phyloP scores from a whole-genome alignment of 2,797 vertebrate genomes.

The Gymnothorax reevesii region DNA sequence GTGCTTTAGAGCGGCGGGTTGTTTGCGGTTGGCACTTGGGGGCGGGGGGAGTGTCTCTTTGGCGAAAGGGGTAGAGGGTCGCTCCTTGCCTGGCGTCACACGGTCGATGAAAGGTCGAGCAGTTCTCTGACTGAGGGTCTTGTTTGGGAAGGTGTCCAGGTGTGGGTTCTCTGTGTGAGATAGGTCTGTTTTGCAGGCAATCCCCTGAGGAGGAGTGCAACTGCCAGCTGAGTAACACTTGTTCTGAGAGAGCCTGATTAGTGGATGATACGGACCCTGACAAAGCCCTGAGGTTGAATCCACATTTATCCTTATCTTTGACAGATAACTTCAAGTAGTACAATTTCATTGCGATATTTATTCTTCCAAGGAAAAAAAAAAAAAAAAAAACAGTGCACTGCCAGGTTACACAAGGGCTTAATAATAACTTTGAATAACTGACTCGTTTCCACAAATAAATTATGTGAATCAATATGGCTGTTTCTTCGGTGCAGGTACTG shows the following conservation, averaged over 20 bases:
- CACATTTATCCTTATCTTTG: neutral
- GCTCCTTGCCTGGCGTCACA: neutral
- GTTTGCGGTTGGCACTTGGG: neutral
- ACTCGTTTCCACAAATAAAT: too few species aligned
- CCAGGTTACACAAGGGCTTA: too few species aligned
- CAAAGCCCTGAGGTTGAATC: neutral
- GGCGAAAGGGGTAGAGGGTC: neutral
- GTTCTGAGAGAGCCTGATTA: neutral
- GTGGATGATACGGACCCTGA: too few species aligned
- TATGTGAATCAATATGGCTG: too few species aligned
- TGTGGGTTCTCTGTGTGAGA: too few species aligned
- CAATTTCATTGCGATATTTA: too few species aligned
- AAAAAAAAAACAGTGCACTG: too few species aligned
- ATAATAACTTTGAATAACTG: too few species aligned
- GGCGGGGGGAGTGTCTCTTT: neutral
- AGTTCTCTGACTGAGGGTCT: neutral
- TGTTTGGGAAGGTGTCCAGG: too few species aligned
- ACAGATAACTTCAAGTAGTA: neutral
- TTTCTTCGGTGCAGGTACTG: too few species aligned
- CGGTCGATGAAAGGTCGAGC: neutral
- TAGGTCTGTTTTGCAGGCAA: neutral
- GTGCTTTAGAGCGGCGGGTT: neutral
- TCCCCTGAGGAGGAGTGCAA: neutral
- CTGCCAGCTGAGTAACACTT: neutral
- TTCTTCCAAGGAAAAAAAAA: too few species aligned